Base-by-base conservation (phyloP, 2,888 invertebrate species). In the Tillus elongatus region DNA sequence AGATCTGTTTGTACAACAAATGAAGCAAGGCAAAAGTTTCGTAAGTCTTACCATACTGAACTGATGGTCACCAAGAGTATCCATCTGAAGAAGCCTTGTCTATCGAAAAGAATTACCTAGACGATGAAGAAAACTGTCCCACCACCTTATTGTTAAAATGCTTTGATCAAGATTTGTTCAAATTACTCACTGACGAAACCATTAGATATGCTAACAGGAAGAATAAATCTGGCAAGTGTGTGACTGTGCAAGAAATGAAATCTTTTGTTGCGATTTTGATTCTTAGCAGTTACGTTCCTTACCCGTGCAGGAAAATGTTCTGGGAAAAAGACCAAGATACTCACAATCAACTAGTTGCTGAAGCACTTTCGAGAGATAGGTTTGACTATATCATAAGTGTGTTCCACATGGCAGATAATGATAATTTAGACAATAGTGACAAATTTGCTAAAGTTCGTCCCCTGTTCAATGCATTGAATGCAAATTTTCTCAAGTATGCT, bases 361-460 rank as follows among this genome's bases (percentile, higher is more conserved):
- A 45, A 41, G 44, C 48, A 13, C 51, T 57, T 40, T 43, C 47
- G 9, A 35, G 56, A 40, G 42, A 57, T 41, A 30, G 47, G 19
- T 56, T 56, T 43, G 49, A 52, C 43, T 47, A 47, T 38, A 45
- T 54, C 19, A 39, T 55, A 33, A 40, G 41, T 24, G 49, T 50
- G 42, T 44, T 58, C 27, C 56, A 56, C 47, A 38, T 33, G 19
- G 34, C 35, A 37, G 56, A 57, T 43, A 56, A 56, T 41, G 39
- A 45, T 30, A 45, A 42, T 34, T 24, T 54, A 8, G 37, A 46
- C 19, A 29, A 39, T 32, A 33, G 34, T 19, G 54, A 54, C 37
- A 46, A 45, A 41, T 52, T 52, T 35, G 41, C 45, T 2, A 52
- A 54, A 45, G 45, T 52, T 12, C 42, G 48, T 2, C 53, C 53